Conservation (phyloP, 2,888 invertebrate species). For the Tetranychus piercei region DNA sequence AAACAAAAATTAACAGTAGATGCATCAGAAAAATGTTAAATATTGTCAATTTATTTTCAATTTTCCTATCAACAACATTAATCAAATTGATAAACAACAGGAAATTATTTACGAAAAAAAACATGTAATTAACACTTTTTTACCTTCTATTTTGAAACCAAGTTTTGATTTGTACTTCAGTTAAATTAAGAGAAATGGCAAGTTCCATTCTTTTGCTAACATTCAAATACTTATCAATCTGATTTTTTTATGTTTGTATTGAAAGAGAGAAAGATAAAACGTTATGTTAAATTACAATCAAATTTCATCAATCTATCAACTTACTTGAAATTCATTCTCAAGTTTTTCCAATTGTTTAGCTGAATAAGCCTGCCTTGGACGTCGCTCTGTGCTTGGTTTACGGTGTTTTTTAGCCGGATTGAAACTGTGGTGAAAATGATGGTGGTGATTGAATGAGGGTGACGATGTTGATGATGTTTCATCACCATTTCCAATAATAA, state of each 20-base stretch:
- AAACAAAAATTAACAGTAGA: too few relatives aligned
- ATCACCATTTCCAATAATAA: background rate
- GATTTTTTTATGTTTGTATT: constrained; percentile 23
- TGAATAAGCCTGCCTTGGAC: constrained; percentile 89
- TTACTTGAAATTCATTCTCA: constrained; percentile 75
- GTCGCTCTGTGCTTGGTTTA: constrained; percentile 72
- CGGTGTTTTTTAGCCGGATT: constrained; percentile 33
- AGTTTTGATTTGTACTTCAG: constrained; percentile 88
- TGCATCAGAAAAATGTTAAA: too few relatives aligned
- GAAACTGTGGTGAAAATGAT: background rate
- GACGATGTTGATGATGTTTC: background rate
- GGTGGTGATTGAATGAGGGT: background rate
- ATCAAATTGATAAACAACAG: too few relatives aligned
- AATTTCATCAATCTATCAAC: background rate
- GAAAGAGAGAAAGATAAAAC: background rate
- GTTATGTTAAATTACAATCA: background rate
- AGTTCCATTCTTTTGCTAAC: constrained; percentile 86
- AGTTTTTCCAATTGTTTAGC: constrained; percentile 75
- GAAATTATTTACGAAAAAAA: too few relatives aligned
- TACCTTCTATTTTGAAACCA: constrained; percentile 76
- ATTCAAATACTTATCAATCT: constrained; percentile 81
- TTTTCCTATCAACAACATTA: too few relatives aligned
- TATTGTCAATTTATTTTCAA: too few relatives aligned
- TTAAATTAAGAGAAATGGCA: constrained; percentile 65
- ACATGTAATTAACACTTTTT: constrained; percentile 4